phyloP scores from a whole-genome alignment of 2,113 vertebrate species.

The Phoxinus phoxinus region DNA sequence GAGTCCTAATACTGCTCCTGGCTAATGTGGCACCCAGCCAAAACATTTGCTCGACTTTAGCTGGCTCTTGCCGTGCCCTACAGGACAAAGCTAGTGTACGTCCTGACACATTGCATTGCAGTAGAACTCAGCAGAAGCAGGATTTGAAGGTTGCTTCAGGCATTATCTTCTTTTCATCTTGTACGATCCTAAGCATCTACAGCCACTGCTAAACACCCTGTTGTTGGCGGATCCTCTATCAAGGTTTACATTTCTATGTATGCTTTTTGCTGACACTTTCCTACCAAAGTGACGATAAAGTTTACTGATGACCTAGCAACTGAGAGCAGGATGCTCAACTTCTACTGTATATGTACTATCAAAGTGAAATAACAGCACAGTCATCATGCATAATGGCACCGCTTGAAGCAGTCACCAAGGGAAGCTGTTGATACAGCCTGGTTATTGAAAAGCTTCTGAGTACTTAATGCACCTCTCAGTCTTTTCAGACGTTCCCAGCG shows the following conservation, averaged over 20 bases:
- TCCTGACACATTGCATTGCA: not conserved
- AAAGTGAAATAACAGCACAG: constrained; percentile 19
- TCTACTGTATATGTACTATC: not conserved
- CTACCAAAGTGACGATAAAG: not conserved
- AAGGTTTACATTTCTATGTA: constrained; percentile 10
- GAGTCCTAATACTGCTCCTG: not conserved
- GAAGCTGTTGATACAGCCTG: not conserved
- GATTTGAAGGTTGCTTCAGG: not conserved
- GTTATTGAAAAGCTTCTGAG: not conserved
- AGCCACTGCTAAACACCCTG: not conserved
- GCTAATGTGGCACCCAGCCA: not conserved
- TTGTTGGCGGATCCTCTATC: not conserved
- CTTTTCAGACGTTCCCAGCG: not conserved
- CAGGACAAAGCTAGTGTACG: not conserved
- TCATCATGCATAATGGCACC: constrained; percentile 22
- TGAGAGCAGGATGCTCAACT: not conserved
- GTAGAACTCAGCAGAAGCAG: constrained; percentile 15
- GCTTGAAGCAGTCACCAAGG: not conserved
- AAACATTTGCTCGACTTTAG: constrained; percentile 7
- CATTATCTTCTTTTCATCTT: constrained; percentile 10
- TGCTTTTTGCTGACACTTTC: constrained; percentile 24
- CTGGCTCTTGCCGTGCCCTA: constrained; percentile 1
- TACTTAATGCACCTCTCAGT: not conserved
- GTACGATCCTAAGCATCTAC: not conserved
- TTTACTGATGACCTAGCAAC: constrained; percentile 3